Base-by-base conservation (phyloP, 2,797 vertebrate species). In the Oryzias dopingdopingensis region DNA sequence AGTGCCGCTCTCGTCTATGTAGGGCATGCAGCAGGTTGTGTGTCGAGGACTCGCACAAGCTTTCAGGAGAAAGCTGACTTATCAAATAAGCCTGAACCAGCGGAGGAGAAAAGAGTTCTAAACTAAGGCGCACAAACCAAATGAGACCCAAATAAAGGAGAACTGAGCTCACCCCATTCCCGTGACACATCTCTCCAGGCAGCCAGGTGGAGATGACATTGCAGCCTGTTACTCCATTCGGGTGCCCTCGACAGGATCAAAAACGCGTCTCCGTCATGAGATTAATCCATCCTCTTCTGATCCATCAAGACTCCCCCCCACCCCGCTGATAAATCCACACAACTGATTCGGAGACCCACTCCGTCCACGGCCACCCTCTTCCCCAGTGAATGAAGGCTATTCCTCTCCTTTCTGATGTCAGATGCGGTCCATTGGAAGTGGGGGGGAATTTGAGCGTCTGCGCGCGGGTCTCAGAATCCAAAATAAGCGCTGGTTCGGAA, bases 111-210 rank as follows among this genome's bases (percentile, higher is more conserved):
- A 43, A 62, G 58, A 13, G 22, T 13, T 6, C 44, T 15, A 15
- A 43, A 16, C 15, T 37, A 37, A 37, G 10, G n/a, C 29, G 6
- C 23, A 3, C 24, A 7, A n/a, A 15, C 13, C 0, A 14, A 7
- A 17, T 23, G 12, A 26, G 37, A 62, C 29, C 69, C 65, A 40
- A 14, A 3, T 60, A 20, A 43, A 14, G 51, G 22, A 52, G 45
- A 49, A 40, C 14, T 70, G 51, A 40, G 42, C 66, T 96, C 90
- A 96, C 95, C 92, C 93, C 94, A 92, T 93, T 90, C 91, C 92
- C 92, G 90, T 93, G 89, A 94, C 94, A 94, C 94, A 96, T 94
- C 93, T 91, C 91, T 93, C 92, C 91, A 92, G 91, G 84, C 91
- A 83, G 79, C 82, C 84, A 91, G 88, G 90, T 89, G 90, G 91